Base-by-base conservation (phyloP, 2,888 invertebrate species). In the Ectropis crepuscularia region DNA sequence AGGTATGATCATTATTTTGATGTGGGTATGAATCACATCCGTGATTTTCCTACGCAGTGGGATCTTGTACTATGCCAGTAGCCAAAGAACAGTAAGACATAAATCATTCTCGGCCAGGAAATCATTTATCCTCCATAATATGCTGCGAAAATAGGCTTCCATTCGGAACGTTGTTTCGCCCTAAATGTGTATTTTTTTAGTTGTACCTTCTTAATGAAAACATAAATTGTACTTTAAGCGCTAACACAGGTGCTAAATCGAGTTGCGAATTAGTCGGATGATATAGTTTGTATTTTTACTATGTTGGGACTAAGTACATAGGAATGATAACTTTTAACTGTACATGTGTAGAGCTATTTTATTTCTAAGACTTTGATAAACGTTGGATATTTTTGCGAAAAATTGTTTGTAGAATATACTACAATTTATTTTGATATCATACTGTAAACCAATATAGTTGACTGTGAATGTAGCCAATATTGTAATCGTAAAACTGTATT, bases 91-190 rank as follows among this genome's bases (percentile, higher is more conserved):
- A 82, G 80, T 80, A 81, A 77, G 74, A 75, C 79, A 90, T 91
- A 89, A 92, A 90, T 92, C 92, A 92, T 87, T 85, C 82, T 82
- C 74, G 81, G 77, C 85, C 90, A 90, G 92, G 92, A 92, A 92
- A 92, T 90, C 91, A 89, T 92, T 88, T 90, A 91, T 91, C 87
- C 90, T 90, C 87, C 69, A 85, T 92, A 92, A 91, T 91, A 90
- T 90, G 88, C 90, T 88, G 92, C 90, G 89, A 91, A 91, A 91
- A 92, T 90, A 89, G 87, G 88, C 90, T 92, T 90, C 89, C 82
- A 88, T 81, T 85, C 78, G 80, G 79, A 76, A 79, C 83, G 79
- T 79, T 80, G 47, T 80, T 81, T 78, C 79, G 82, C 86, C 83
- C 83, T 83, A 83, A 86, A 88, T 86, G 60, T 64, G 66, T 12